These are phyloP conservation scores for Pomatorhinus ruficollis DNA, from an alignment of 2,113 vertebrate genomes.

Conservation along the genomic window DNA sequence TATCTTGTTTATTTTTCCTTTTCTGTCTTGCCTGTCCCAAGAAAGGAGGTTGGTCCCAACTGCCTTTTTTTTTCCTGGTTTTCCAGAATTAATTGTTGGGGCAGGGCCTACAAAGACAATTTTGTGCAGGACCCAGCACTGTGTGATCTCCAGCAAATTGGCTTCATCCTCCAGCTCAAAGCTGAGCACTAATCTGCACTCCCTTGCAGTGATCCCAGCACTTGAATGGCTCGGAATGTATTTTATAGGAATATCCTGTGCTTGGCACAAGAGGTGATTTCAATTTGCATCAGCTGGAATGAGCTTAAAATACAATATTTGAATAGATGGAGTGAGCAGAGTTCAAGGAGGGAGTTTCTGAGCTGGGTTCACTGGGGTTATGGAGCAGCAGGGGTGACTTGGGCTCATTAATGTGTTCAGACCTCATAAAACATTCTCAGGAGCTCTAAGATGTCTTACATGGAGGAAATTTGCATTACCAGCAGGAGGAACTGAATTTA, in stretches of 20 bases:
- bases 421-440: background rate
- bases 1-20: background rate
- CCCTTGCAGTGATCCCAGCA: background rate
- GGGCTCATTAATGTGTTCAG: background rate
- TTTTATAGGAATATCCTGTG: background rate
- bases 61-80: background rate
- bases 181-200: background rate
- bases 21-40: background rate
- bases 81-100: background rate
- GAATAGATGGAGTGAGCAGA: background rate
- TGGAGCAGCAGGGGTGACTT: background rate
- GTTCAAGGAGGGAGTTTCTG: background rate
- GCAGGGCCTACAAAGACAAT: background rate
- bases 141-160: background rate
- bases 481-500: conserved; percentile 14
- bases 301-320: conserved; percentile 18
- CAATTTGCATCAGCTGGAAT: conserved; percentile 6
- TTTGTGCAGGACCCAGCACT: background rate
- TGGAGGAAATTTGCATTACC: background rate
- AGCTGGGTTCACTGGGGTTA: background rate
- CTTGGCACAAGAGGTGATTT: background rate
- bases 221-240: background rate
- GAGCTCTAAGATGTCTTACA: background rate
- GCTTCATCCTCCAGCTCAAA: background rate
- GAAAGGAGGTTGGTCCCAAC: background rate